Base-by-base conservation (phyloP, 30 jellyfish, hydroid and myxozoan genomes). In the Cassiopea xamachana region DNA sequence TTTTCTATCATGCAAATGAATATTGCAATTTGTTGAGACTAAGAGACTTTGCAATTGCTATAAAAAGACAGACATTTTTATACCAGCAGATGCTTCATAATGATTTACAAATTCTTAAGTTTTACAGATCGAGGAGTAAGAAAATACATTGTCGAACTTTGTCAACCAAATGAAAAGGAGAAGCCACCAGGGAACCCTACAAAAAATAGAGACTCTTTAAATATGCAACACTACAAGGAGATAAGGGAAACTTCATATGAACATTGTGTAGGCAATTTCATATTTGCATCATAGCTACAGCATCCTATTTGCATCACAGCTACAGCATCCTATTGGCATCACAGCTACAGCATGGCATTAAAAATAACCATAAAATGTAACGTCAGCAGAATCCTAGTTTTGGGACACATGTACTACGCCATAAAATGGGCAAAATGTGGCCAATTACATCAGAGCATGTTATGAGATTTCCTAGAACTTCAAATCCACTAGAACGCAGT, bases 141-240 rank as follows among this genome's bases (percentile, higher is more conserved):
- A 19, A n/a, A 71, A 71, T 27, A 55, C 14, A 15, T 10, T 18
- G 64, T 9, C 8, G 9, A 51, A 74, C 17, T 62, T 16, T 44
- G 45, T 94, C 87, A 94, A 18, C 98, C 98, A 75, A 94, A 94
- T 60, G 94, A 15, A 82, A 94, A 94, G 1, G 97, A 79, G 87
- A 94, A 94, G 60, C 98, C 98, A 44, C 95, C 97, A 60, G 95
- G 93, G 73, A 85, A 85, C 5, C 97, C 98, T 93, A 72, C 58
- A 47, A 89, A 84, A 49, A 60, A 9, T 13, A 81, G 61, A n/a
- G 48, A 16, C 43, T 13, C 14, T 6, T 9, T 2, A 51, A 51
- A 51, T 2, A 51, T 51, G 9, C 9, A 51, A 51, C 64, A 51
- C 9, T 51, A 51, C 64, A 9, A 51, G 9, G 64, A 51, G 8